phyloP scores from a whole-genome alignment of 1,140 invertebrate species.

The Cyclargus thomasi region DNA sequence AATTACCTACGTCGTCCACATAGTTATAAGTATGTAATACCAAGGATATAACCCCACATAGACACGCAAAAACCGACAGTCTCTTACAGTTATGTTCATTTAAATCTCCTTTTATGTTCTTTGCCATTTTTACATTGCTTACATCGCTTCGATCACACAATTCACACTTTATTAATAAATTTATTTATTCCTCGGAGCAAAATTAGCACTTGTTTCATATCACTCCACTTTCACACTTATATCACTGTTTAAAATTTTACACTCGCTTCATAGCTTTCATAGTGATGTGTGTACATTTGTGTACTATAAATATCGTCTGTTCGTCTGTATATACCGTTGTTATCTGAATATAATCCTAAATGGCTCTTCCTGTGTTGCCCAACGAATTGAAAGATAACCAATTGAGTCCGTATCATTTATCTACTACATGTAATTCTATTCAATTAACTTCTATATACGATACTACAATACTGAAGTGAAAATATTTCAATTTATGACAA shows the following conservation, averaged over 20 bases:
- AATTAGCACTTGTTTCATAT: neutral
- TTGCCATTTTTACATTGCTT: neutral
- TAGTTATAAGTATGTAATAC: constrained; percentile 52
- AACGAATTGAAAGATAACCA: constrained; percentile 55
- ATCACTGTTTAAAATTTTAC: neutral
- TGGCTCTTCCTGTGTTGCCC: constrained; percentile 62
- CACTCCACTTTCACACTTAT: neutral
- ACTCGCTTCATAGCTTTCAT: neutral
- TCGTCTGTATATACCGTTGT: constrained; percentile 30
- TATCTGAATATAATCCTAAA: constrained; percentile 61
- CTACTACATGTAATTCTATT: neutral
- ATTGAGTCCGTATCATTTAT: constrained; percentile 40
- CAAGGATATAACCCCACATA: constrained; percentile 54
- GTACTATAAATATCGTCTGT: constrained; percentile 18
- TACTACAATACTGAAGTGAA: too few species aligned
- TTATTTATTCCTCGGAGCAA: neutral
- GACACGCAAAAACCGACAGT: constrained; percentile 53
- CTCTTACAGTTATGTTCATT: constrained; percentile 33
- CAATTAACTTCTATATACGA: neutral
- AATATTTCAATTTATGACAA: too few species aligned
- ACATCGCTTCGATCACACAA: neutral
- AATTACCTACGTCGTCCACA: constrained; percentile 31
- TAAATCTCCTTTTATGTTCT: neutral
- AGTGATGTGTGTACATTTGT: constrained; percentile 11
- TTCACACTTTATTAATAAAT: neutral